These are phyloP conservation scores for Ranitomeya imitator DNA, from an alignment of 2,113 vertebrate genomes.

Conservation along the genomic window DNA sequence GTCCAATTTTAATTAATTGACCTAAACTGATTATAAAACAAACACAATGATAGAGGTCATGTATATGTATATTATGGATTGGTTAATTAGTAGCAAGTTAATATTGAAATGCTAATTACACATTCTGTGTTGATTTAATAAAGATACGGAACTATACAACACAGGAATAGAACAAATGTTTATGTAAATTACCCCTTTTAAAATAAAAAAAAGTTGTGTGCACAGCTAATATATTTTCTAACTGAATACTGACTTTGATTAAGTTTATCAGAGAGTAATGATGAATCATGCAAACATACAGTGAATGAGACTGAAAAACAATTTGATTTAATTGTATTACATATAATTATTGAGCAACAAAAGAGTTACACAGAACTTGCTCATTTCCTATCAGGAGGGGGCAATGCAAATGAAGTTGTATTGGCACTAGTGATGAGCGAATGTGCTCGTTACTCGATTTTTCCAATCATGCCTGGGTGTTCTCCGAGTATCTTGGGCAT, in stretches of 20 bases:
- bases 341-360: not conserved
- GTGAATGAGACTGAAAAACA: not conserved
- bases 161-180: conserved; percentile 9
- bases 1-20: conserved; percentile 25
- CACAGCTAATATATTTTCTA: not conserved
- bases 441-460: too few species aligned
- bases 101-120: conserved; percentile 42
- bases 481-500: too few species aligned
- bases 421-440: too few species aligned
- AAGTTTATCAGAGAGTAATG: not conserved
- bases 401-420: too few species aligned
- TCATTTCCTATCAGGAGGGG: too few species aligned
- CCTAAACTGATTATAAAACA: conserved; percentile 20
- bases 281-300: not conserved
- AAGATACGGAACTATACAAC: conserved; percentile 10
- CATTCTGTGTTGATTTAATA: conserved; percentile 8
- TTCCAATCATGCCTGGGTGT: too few species aligned
- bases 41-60: conserved; percentile 19
- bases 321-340: not conserved
- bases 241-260: not conserved
- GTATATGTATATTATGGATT: conserved; percentile 29
- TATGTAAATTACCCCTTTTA: conserved; percentile 7
- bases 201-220: not conserved
- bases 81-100: conserved; percentile 41
- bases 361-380: too few species aligned